Evolutionary conservation across 2,113 vertebrate genomes (phyloP).

Genomic region (Nothoprocta perdicaria): DNA sequence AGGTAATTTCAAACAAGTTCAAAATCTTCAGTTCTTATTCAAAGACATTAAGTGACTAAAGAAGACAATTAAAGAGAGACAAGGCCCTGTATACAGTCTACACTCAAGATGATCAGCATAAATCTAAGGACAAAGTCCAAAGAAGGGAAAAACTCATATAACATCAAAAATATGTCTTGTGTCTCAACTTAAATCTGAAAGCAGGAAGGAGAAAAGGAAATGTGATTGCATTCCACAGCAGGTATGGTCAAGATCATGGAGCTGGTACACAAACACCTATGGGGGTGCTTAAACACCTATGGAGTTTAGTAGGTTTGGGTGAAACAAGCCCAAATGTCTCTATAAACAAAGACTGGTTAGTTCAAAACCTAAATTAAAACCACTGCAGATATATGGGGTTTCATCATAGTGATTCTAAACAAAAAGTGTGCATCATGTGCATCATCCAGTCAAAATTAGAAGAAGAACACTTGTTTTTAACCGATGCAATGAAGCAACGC

Average conservation of each 20-base stretch:
- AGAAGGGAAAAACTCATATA: background rate
- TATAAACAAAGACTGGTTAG: background rate
- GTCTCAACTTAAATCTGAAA: background rate
- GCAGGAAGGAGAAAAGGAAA: background rate
- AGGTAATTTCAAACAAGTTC: background rate
- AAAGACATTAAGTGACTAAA: background rate
- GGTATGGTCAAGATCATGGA: background rate
- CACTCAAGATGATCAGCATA: background rate
- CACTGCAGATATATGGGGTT: fast-evolving
- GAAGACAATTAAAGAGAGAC: background rate
- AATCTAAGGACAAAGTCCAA: background rate
- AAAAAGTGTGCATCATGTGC: background rate
- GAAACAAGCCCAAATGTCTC: background rate
- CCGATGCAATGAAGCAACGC: background rate
- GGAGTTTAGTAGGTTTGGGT: background rate
- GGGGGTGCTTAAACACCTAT: background rate
- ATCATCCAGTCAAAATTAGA: background rate
- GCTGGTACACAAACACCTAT: background rate
- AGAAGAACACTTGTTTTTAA: background rate
- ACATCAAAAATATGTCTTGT: background rate
- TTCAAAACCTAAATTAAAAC: background rate
- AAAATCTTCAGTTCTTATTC: background rate
- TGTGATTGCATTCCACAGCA: background rate
- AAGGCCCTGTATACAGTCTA: background rate
- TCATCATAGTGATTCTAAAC: background rate